Percentiles rank a stretch among this genome's conserved stretches.
These are phyloP conservation scores for Petroica traversi DNA, from an alignment of 2,113 vertebrate genomes.

Conservation along the genomic window DNA sequence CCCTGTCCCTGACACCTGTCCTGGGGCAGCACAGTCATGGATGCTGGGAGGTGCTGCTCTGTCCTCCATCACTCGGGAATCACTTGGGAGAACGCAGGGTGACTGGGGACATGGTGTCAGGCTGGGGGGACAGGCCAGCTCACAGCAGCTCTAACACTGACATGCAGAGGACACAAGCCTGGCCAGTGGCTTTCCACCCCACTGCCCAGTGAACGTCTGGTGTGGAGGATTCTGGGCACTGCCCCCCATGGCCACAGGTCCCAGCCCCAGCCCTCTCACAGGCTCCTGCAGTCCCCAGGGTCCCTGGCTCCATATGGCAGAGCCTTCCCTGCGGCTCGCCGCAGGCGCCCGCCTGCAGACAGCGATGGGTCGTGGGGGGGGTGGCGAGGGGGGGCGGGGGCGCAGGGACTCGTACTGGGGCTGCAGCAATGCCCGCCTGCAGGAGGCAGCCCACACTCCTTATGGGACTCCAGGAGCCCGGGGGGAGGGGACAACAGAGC, in stretches of 20 bases:
- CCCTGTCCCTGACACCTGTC: neutral
- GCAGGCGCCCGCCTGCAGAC: accelerated
- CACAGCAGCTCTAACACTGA: neutral
- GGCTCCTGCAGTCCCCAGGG: neutral
- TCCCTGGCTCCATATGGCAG: neutral
- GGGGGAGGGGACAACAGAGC: neutral
- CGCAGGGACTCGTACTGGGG: neutral
- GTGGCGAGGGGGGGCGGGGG: accelerated
- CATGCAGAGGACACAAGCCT: accelerated
- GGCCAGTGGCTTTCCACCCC: neutral
- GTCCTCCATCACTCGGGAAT: neutral
- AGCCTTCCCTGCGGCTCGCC: neutral
- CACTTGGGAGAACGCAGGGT: accelerated
- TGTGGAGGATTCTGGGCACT: neutral
- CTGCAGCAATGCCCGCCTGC: neutral
- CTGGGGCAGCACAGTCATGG: neutral
- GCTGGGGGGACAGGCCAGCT: neutral
- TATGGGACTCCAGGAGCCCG: neutral
- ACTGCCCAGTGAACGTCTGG: accelerated
- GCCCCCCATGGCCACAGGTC: neutral
- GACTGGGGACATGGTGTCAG: accelerated
- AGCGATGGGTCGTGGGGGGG: accelerated
- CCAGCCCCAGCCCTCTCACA: neutral
- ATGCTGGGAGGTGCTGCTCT: neutral
- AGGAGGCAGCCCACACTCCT: neutral